Percentiles rank a stretch among this genome's conserved stretches.
These are phyloP conservation scores for Diprion similis DNA, from an alignment of 1,140 invertebrate species.

Conservation along the genomic window DNA sequence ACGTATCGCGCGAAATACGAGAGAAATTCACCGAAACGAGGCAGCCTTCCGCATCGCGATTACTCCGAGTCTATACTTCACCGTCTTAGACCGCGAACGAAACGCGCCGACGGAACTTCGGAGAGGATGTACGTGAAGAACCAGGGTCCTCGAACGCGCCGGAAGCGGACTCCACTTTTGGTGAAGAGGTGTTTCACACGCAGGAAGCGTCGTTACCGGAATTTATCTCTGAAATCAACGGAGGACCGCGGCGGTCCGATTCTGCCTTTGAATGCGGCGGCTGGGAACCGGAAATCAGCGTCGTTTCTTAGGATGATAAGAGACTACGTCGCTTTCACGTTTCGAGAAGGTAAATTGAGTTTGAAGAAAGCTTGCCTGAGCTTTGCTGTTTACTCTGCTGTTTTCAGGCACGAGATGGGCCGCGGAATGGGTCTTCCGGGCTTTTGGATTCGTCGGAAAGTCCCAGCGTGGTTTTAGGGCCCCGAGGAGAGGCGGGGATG, in stretches of 20 bases:
- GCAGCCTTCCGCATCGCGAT: not conserved
- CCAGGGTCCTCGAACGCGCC: not conserved
- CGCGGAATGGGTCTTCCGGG: not conserved
- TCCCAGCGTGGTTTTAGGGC: not conserved
- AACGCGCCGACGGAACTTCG: not conserved
- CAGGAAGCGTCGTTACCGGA: too few species aligned
- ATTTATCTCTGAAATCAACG: not conserved
- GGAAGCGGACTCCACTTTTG: not conserved
- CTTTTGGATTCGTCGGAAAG: not conserved
- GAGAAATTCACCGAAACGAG: not conserved
- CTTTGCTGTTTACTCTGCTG: not conserved
- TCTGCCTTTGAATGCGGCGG: too few species aligned
- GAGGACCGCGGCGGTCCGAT: not conserved
- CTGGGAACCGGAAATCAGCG: not conserved
- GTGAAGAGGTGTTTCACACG: not conserved
- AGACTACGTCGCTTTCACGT: not conserved
- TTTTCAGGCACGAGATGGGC: constrained; percentile 4
- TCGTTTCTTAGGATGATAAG: not conserved
- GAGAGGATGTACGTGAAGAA: too few species aligned
- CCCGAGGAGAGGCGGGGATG: not conserved
- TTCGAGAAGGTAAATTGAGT: not conserved
- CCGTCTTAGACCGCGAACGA: not conserved
- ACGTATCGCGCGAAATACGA: not conserved
- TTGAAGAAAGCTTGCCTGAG: not conserved
- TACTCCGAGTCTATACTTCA: not conserved